These are phyloP conservation scores for Hydrozoanthus gracilis DNA, from an alignment of 92 coral and sea anemone genomes.

Conservation along the genomic window DNA sequence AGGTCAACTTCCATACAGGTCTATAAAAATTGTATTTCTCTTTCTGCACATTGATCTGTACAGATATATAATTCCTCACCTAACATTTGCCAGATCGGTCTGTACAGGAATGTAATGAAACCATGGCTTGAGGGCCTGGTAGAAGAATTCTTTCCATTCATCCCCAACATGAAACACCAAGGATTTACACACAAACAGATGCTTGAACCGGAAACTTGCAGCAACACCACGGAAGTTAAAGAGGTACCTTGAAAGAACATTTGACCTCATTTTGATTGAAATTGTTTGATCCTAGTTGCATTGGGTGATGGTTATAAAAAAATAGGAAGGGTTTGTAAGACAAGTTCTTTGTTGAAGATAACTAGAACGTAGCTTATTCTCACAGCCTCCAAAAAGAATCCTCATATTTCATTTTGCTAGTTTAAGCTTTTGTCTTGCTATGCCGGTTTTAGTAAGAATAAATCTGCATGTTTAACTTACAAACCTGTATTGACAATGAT, in stretches of 20 bases:
- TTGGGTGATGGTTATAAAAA: neutral
- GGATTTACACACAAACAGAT: slow-evolving; percentile 93
- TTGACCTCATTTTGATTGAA: neutral
- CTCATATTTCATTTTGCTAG: neutral
- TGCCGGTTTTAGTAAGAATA: neutral
- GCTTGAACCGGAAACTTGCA: slow-evolving; percentile 99
- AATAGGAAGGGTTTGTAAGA: neutral
- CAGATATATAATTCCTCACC: slow-evolving; percentile 50
- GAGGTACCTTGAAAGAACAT: slow-evolving; percentile 69
- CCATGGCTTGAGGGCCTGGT: slow-evolving; percentile 97
- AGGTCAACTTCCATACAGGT: slow-evolving; percentile 65
- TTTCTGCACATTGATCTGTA: no score
- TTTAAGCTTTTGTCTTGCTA: neutral
- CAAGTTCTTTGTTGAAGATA: no score
- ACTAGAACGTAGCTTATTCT: neutral
- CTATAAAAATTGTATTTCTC: slow-evolving; percentile 36
- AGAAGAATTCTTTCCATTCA: slow-evolving; percentile 97
- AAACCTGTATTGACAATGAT: slow-evolving; percentile 95
- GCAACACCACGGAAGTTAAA: slow-evolving; percentile 99
- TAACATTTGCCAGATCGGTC: slow-evolving; percentile 84
- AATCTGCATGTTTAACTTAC: neutral
- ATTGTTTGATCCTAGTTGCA: neutral
- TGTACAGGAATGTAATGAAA: slow-evolving; percentile 93
- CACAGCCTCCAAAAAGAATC: no score
- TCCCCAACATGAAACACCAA: slow-evolving; percentile 97